These are phyloP conservation scores for Drosophila parvula DNA, from an alignment of 1,140 invertebrate species.

Conservation along the genomic window DNA sequence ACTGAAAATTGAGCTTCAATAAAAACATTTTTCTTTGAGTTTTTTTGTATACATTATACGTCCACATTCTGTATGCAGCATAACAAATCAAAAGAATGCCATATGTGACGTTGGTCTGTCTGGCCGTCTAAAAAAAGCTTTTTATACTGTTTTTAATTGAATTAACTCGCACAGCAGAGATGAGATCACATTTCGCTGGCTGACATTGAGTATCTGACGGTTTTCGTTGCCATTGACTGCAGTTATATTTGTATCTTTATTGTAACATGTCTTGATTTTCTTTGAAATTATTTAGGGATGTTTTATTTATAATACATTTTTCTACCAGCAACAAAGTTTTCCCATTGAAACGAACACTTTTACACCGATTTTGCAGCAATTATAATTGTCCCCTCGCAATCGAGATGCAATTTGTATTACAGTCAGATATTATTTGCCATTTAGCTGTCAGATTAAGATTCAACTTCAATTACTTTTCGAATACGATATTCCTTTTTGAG, in stretches of 20 bases:
- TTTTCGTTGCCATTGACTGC: background rate
- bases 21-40: slow-evolving; percentile 3
- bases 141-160: slow-evolving; percentile 3
- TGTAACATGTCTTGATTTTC: no score
- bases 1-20: slow-evolving; percentile 1
- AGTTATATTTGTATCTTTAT: background rate
- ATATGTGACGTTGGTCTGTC: slow-evolving; percentile 9
- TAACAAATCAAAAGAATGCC: slow-evolving; percentile 1
- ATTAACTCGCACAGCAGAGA: background rate
- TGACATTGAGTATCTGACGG: background rate
- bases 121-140: slow-evolving; percentile 1
- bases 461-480: background rate
- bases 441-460: slow-evolving; percentile 3
- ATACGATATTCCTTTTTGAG: background rate
- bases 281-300: background rate
- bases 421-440: background rate
- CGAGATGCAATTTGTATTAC: background rate
- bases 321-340: background rate
- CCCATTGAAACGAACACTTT: background rate
- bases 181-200: slow-evolving; percentile 6
- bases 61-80: background rate
- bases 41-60: background rate
- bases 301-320: background rate
- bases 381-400: background rate
- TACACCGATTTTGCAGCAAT: background rate